phyloP scores from a whole-genome alignment of 2,113 vertebrate species.

The Camarhynchus parvulus region DNA sequence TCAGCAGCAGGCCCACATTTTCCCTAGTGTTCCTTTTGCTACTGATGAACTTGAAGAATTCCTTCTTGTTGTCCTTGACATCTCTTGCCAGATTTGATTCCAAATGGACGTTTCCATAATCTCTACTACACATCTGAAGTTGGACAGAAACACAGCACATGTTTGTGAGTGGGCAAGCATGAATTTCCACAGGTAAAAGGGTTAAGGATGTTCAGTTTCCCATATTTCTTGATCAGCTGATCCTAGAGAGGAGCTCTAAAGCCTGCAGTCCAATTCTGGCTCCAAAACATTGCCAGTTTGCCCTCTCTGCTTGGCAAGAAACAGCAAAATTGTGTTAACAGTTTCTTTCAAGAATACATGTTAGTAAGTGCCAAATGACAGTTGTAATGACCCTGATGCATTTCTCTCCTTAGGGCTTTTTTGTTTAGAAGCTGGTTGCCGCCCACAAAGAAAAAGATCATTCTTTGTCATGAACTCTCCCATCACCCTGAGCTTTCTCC shows the following conservation, averaged over 20 bases:
- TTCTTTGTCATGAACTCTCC: constrained; percentile 24
- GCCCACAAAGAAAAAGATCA: not conserved
- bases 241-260: constrained; percentile 7
- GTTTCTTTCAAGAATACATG: constrained; percentile 53
- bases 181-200: not conserved
- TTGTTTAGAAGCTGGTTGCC: constrained; percentile 34
- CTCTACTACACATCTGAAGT: not conserved
- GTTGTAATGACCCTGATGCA: constrained; percentile 60
- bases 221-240: constrained; percentile 11
- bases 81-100: not conserved
- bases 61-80: not conserved
- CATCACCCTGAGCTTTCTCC: not conserved
- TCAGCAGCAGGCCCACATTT: not conserved
- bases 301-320: constrained; percentile 37
- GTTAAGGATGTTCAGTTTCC: not conserved
- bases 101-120: not conserved
- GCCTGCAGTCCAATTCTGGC: not conserved
- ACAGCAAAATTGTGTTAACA: constrained; percentile 52
- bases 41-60: not conserved
- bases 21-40: not conserved
- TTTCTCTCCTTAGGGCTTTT: constrained; percentile 42
- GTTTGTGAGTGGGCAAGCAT: not conserved
- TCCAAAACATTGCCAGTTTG: constrained; percentile 13
- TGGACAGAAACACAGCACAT: not conserved
- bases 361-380: constrained; percentile 52